Base-by-base conservation (phyloP, 2,113 vertebrate genomes). In the Hiodon alosoides region DNA sequence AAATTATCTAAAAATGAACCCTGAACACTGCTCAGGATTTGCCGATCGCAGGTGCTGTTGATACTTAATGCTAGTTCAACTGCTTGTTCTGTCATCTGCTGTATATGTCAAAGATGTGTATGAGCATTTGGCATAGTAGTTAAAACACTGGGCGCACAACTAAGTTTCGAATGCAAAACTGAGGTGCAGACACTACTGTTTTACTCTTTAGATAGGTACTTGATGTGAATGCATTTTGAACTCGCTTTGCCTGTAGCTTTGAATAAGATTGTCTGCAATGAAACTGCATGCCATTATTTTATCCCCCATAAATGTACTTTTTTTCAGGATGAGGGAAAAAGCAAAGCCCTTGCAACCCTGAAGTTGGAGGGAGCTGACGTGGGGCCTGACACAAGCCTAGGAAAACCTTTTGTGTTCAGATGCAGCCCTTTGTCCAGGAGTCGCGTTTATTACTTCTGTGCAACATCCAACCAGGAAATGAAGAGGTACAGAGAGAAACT, bases 381-480 rank as follows among this genome's bases (percentile, higher is more conserved):
- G 64, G 87, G 87, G 47, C 74, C 82, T 0, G 94, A 97, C 55
- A 78, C 77, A 4, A 94, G 89, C 51, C 85, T 96, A 75, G 95
- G 93, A 3, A 98, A 97, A 87, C 92, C 93, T 0, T 97, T 96
- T 84, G 94, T 94, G 78, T 94, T 98, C 80, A 94, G 90, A 84
- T 97, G 93, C 77, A 77, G 83, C 16, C 94, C 94, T 76, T 89
- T 89, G 74, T 84, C 81, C 60, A 87, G 84, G 71, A 92, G 78
- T 46, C 89, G 91, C 53, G 86, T 89, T 61, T 96, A 93, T 80
- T 92, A 92, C 81, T 89, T 96, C 77, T 95, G 91, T 79, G 92
- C 95, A 13, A 94, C 92, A 46, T 95, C 93, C 72, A 94, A 90
- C 83, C 94, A 96, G 86, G 94, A 98, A 83, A 95, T 95, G 94